Percentiles rank a stretch among this genome's conserved stretches.
Conservation (phyloP, 2,888 invertebrate species). For the Ctena decussata region DNA sequence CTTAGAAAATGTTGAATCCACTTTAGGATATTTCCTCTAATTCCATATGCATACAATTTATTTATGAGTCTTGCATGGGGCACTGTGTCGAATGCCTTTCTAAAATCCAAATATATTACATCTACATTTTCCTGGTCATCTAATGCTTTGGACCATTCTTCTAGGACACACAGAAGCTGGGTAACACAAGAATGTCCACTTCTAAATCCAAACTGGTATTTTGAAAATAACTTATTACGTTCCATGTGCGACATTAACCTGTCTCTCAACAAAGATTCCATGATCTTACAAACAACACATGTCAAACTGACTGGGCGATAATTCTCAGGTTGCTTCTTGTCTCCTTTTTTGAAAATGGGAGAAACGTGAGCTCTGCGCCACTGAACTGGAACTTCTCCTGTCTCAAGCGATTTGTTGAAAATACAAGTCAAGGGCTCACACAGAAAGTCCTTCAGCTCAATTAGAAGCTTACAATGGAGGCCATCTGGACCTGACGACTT, state of each 20-base stretch:
- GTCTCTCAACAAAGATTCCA: conserved; percentile 27
- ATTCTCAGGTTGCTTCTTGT: conserved; percentile 11
- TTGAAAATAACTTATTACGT: neutral
- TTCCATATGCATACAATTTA: conserved; percentile 13
- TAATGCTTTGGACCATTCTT: neutral
- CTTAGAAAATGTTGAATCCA: conserved; percentile 30
- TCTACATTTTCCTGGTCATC: conserved; percentile 5
- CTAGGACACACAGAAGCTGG: neutral
- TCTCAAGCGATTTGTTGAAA: conserved; percentile 17
- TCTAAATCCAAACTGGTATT: conserved; percentile 17
- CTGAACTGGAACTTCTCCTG: neutral
- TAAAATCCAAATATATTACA: conserved; percentile 17
- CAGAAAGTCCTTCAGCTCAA: conserved; percentile 3
- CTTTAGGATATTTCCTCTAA: neutral
- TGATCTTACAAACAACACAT: conserved; percentile 9
- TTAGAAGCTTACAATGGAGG: neutral
- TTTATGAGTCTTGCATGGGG: conserved; percentile 7
- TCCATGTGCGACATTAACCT: conserved; percentile 21
- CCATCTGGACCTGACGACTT: conserved; percentile 13
- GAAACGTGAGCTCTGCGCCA: conserved; percentile 8
- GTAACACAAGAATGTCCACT: neutral
- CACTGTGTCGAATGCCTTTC: conserved; percentile 27
- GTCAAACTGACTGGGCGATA: conserved; percentile 23
- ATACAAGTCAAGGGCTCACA: neutral
- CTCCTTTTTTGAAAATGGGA: conserved; percentile 13